phyloP scores from a whole-genome alignment of 2,113 vertebrate genomes.

The Phyllostomus discolor region DNA sequence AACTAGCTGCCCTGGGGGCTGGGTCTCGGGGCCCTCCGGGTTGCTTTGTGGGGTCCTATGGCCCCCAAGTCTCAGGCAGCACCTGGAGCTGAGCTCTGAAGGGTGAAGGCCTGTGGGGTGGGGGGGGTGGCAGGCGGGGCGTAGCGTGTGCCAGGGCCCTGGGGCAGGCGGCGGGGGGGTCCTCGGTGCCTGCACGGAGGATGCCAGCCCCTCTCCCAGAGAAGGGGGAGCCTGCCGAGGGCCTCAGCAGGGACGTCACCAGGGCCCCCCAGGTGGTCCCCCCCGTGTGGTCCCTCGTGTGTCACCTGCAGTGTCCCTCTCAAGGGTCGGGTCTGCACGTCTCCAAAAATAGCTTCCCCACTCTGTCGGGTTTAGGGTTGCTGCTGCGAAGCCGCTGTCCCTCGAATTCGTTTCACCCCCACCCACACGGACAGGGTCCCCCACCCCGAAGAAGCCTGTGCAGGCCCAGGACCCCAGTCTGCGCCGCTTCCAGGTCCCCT shows the following conservation, averaged over 20 bases:
- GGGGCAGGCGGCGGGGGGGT: background rate
- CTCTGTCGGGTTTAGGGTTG: background rate
- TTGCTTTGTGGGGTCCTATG: background rate
- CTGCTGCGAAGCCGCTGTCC: background rate
- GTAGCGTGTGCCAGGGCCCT: background rate
- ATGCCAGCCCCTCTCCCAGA: rapidly evolving
- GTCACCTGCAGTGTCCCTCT: rapidly evolving
- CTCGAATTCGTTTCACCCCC: background rate
- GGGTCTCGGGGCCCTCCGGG: rapidly evolving
- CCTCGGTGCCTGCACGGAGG: rapidly evolving
- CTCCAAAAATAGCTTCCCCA: background rate
- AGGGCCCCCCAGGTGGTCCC: too few species aligned
- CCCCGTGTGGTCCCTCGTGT: background rate
- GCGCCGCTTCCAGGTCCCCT: rapidly evolving
- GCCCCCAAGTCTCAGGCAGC: background rate
- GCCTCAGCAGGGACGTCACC: background rate
- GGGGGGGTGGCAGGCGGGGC: background rate
- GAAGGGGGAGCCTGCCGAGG: background rate
- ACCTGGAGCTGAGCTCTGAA: background rate
- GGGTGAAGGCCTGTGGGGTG: background rate
- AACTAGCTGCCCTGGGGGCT: background rate
- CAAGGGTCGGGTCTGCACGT: background rate
- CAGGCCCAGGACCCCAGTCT: background rate
- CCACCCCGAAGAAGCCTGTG: rapidly evolving
- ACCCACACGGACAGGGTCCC: background rate